Base-by-base conservation (phyloP, 30 jellyfish, hydroid and myxozoan genomes). In the Hydractinia echinata region DNA sequence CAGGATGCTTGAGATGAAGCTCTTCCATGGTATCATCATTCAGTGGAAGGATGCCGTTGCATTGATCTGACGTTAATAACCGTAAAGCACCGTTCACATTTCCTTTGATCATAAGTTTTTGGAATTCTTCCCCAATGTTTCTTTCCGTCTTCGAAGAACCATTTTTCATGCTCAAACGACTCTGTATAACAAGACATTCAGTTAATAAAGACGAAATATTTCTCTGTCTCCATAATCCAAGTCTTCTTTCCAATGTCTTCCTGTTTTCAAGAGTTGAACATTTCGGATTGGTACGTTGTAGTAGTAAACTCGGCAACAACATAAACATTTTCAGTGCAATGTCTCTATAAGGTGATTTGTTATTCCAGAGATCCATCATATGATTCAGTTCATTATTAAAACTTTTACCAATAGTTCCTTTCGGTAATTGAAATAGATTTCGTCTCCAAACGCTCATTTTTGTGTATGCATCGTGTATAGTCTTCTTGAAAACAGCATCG, bases 341-440 rank as follows among this genome's bases (percentile, higher is more conserved):
- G 49, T 68, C 79, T n/a, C 3, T 68, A 11, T n/a, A 44, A 18
- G 81, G 81, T 10, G 71, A 72, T 15, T 72, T 18, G 51, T 72
- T 72, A 52, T 72, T 72, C 81, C 81, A 72, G 15, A 72, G 81
- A 9, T 72, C 81, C 1, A 72, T 18, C 21, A 58, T 4, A 18
- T 72, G 21, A 51, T 8, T 72, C 14, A 72, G 2, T 18, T 72
- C 81, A 18, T 72, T 30, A 72, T 3, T 72, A 51, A 2, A 39
- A 72, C 14, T 72, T 51, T 64, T 64, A 64, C 74, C 18, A 16
- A 58, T 58, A 16, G n/a, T n/a, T n/a, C n/a, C 69, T 58, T 58
- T n/a, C 3, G 19, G 44, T 30, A 30, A 30, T 30, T 30, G 44
- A 30, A 30, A 30, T 30, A 30, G 44, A 13, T 64, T 6, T 13